These are phyloP conservation scores for Dipodomys spectabilis DNA, from an alignment of 2,113 vertebrate genomes.

Conservation along the genomic window DNA sequence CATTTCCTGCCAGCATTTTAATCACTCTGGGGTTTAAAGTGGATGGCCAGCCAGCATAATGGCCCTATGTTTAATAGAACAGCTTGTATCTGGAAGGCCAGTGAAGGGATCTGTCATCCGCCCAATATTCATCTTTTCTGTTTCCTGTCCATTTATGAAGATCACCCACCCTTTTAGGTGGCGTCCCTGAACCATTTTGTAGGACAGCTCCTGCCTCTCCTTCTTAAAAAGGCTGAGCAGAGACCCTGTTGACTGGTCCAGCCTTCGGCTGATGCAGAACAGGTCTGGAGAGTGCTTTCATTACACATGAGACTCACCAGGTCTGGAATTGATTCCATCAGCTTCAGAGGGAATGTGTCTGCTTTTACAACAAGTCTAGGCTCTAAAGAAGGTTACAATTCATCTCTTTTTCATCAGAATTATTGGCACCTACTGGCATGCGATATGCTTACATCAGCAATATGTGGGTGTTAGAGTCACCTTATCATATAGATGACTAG, in stretches of 20 bases:
- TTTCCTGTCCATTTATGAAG: constrained; percentile 90
- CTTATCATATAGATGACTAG: not conserved
- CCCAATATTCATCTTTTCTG: constrained; percentile 93
- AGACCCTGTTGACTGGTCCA: not conserved
- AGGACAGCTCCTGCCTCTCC: constrained; percentile 24
- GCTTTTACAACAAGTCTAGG: constrained; percentile 41
- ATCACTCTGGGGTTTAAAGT: constrained; percentile 92
- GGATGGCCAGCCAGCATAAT: constrained; percentile 91
- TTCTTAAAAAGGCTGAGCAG: constrained; percentile 66
- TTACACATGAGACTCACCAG: constrained; percentile 16
- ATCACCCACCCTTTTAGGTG: constrained; percentile 84
- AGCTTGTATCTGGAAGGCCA: constrained; percentile 93
- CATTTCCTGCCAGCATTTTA: constrained; percentile 96
- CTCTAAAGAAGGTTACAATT: constrained; percentile 16
- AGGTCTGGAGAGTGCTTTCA: not conserved
- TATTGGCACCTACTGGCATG: not conserved
- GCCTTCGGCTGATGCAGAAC: not conserved
- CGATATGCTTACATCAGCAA: not conserved
- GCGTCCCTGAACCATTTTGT: constrained; percentile 73
- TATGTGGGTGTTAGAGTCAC: not conserved
- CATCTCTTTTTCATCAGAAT: not conserved
- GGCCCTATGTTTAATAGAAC: constrained; percentile 93
- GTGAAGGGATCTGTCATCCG: constrained; percentile 95
- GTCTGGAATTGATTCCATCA: constrained; percentile 43
- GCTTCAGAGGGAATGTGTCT: constrained; percentile 50